A percentile compares a stretch with the other conserved stretches of the same genome.
Evolutionary conservation across 1,140 invertebrate species (phyloP).

Genomic region (Rhagoletis zephyria): DNA sequence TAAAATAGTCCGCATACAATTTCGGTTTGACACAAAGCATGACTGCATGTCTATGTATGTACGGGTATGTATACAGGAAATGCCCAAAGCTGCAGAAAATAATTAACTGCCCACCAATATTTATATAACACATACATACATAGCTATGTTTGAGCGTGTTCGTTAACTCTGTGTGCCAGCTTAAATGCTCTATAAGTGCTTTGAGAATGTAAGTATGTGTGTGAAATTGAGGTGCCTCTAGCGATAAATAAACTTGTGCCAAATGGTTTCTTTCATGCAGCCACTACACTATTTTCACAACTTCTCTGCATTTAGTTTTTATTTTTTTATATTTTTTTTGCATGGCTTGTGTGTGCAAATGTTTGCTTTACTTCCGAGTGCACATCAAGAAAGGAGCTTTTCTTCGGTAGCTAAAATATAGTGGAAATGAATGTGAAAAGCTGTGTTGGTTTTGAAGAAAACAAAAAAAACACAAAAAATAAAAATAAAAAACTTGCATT

Average conservation of each 20-base stretch:
- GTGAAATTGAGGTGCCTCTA: constrained; percentile 24
- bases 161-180: background rate
- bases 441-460: background rate
- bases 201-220: background rate
- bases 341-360: constrained; percentile 3
- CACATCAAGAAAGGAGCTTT: constrained; percentile 22
- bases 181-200: background rate
- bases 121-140: constrained; percentile 10
- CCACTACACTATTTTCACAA: constrained; percentile 28
- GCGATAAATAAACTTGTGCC: constrained; percentile 50
- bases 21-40: background rate
- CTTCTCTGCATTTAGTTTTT: background rate
- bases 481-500: background rate
- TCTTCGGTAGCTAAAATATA: background rate
- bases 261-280: constrained; percentile 49
- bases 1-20: constrained; percentile 15
- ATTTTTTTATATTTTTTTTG: background rate
- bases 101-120: constrained; percentile 46
- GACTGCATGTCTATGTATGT: background rate
- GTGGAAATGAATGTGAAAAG: background rate
- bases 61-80: constrained; percentile 11
- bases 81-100: constrained; percentile 35
- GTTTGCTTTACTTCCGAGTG: constrained; percentile 32
- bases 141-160: background rate
- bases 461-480: background rate